Percentiles rank a stretch among this genome's conserved stretches.
Evolutionary conservation across 1,140 invertebrate species (phyloP).

Genomic region (Papilio machaon): DNA sequence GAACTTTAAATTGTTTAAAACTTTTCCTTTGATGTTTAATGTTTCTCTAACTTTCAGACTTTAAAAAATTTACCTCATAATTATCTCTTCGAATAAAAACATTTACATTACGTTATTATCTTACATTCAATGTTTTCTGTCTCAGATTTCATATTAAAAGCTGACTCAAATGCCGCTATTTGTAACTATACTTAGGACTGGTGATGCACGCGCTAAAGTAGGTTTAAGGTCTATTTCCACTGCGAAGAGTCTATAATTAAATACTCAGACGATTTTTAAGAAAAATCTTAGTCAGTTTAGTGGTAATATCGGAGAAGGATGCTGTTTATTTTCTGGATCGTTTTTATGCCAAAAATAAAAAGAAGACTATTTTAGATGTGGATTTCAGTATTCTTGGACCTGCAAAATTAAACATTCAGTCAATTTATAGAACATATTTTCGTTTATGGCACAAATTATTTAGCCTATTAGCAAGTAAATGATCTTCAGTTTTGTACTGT

Average conservation of each 20-base stretch:
- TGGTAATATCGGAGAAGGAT: no score
- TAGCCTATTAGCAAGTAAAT: no score
- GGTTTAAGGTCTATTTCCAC: background rate
- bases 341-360: no score
- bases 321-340: no score
- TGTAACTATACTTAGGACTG: background rate
- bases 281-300: no score
- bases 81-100: background rate
- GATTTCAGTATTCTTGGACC: no score
- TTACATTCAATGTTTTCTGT: background rate
- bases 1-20: constrained; percentile 9
- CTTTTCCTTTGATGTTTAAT: constrained; percentile 11
- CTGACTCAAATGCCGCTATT: background rate
- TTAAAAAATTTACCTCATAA: background rate
- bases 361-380: no score
- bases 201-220: background rate
- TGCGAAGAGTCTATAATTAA: background rate
- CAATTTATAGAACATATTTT: no score
- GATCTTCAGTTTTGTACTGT: no score
- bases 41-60: background rate
- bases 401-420: no score
- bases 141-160: background rate
- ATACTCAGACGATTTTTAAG: no score
- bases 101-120: background rate
- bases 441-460: no score